Base-by-base conservation (phyloP, 1,140 invertebrate species). In the Mya arenaria region DNA sequence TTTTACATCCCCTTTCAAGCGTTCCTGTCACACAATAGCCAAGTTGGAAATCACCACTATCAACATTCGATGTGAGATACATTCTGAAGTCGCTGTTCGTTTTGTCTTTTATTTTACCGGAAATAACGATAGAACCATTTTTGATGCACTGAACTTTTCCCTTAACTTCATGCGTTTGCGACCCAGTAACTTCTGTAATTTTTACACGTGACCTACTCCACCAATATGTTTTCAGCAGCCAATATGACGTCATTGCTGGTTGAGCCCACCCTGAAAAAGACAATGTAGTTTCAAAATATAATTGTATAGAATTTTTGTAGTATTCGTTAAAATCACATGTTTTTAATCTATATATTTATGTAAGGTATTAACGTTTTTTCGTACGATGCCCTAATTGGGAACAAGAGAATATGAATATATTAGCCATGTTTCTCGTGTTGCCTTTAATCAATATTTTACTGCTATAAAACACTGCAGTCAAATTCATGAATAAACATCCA, bases 11-110 rank as follows among this genome's bases (percentile, higher is more conserved):
- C n/a, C 96, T 94, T 90, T 97, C 96, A 84, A 97, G 92, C 8
- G 96, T 96, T 15, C 96, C 96, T 0, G 96, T 97, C 94, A 97
- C 96, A 87, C 96, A 96, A 93, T 97, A 97, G 39, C 96, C 96
- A 95, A 96, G 96, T 91, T 97, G 96, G 94, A 97, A 97, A 92
- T 97, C 96, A 44, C 96, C 95, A 87, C 95, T 95, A 56, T 95
- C 95, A 65, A 97, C 95, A 90, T 96, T 95, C 73, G 96, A 96
- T 48, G 96, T 96, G 88, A 97, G 94, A 91, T 95, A 95, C 92
- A 97, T 92, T 95, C 66, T 95, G 78, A 92, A 92, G 74, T 91
- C 89, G 4, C 89, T 85, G 94, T 92, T 79, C 95, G 95, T 19
- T 93, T 94, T 19, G 37, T 89, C 87, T 71, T 97, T 97, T 92